These are phyloP conservation scores for Pterobdella sp. DNA, from an alignment of 2,888 invertebrate genomes.

Conservation along the genomic window DNA sequence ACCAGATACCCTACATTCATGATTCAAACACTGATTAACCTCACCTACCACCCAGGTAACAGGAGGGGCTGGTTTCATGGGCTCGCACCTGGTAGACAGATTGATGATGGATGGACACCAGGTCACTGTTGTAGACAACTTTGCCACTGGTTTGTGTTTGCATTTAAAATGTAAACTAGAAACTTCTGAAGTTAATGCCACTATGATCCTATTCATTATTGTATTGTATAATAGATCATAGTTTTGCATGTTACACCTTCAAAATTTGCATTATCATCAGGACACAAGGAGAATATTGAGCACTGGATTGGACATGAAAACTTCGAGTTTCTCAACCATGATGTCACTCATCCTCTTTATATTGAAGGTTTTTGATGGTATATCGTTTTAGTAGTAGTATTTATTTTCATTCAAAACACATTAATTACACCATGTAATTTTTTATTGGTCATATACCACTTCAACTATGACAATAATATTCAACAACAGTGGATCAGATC, in stretches of 20 bases:
- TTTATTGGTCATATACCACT: neutral
- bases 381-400: no score
- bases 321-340: slow-evolving; percentile 96
- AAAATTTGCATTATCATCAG: neutral
- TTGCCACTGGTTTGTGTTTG: slow-evolving; percentile 73
- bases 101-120: slow-evolving; percentile 93
- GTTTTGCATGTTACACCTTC: neutral
- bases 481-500: neutral
- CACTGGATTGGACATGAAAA: slow-evolving; percentile 99
- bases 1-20: neutral
- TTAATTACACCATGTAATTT: neutral
- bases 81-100: slow-evolving; percentile 89
- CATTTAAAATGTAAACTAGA: no score
- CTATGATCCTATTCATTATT: no score
- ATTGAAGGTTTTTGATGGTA: slow-evolving; percentile 96
- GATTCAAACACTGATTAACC: neutral
- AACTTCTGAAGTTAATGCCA: no score
- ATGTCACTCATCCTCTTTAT: slow-evolving; percentile 92
- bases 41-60: slow-evolving; percentile 61
- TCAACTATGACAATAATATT: neutral
- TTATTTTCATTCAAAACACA: no score
- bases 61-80: slow-evolving; percentile 95
- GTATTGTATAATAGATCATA: no score
- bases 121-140: slow-evolving; percentile 91
- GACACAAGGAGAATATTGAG: slow-evolving; percentile 77